Evolutionary conservation across 2,113 vertebrate genomes (phyloP).

Genomic region (Calyptommatus sinebrachiatus): DNA sequence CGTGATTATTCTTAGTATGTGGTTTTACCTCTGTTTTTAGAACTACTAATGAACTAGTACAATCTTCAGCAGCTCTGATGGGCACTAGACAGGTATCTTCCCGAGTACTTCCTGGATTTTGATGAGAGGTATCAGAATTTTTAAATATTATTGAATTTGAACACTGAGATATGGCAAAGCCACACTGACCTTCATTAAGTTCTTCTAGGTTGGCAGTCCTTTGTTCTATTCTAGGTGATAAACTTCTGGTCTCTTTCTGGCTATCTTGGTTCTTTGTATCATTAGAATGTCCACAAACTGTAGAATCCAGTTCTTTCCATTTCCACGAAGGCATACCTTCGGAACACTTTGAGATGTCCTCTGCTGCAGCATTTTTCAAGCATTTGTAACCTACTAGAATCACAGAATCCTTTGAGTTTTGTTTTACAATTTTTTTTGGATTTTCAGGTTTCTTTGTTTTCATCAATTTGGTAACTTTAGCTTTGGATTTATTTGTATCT

Average conservation of each 20-base stretch:
- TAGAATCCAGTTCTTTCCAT: constrained; percentile 74
- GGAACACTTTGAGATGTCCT: constrained; percentile 75
- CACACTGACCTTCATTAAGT: constrained; percentile 56
- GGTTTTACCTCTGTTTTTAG: constrained; percentile 73
- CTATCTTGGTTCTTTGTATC: constrained; percentile 72
- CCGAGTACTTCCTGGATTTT: constrained; percentile 73
- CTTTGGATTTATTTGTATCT: constrained; percentile 87
- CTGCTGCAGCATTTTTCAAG: constrained; percentile 81
- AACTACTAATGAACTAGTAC: constrained; percentile 58
- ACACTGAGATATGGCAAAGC: constrained; percentile 69
- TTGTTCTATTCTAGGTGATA: constrained; percentile 67
- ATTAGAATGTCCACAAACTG: constrained; percentile 66
- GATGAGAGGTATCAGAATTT: constrained; percentile 74
- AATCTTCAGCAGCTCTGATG: constrained; percentile 62
- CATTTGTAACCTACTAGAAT: constrained; percentile 95
- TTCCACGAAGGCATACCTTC: constrained; percentile 76
- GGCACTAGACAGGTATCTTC: constrained; percentile 57
- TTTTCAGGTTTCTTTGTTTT: constrained; percentile 92
- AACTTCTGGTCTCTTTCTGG: constrained; percentile 71
- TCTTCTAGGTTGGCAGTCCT: constrained; percentile 68
- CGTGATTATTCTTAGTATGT: constrained; percentile 73
- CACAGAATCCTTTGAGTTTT: constrained; percentile 94
- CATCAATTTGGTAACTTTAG: constrained; percentile 91
- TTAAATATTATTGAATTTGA: constrained; percentile 69
- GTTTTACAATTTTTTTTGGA: constrained; percentile 89